A percentile compares a stretch with the other conserved stretches of the same genome.
phyloP scores from a whole-genome alignment of 2,888 invertebrate genomes.

The Ichneumoninae sp. region DNA sequence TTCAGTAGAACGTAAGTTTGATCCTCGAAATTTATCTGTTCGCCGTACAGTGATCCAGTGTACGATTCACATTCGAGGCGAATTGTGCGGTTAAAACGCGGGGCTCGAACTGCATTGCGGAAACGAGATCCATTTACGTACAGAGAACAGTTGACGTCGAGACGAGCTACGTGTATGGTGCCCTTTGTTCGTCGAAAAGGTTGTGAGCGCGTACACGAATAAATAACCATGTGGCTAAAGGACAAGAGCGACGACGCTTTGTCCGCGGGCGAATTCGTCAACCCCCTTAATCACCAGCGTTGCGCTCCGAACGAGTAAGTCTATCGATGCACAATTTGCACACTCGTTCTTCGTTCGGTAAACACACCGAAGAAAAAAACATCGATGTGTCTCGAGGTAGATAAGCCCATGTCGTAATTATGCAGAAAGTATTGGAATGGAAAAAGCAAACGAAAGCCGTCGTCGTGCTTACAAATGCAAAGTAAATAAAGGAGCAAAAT shows the following conservation, averaged over 20 bases:
- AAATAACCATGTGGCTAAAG: slow-evolving; percentile 75
- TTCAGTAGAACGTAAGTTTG: background rate
- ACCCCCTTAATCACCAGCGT: slow-evolving; percentile 69
- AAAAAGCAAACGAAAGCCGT: background rate
- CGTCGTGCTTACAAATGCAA: background rate
- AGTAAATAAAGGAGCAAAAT: background rate
- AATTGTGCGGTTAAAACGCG: slow-evolving; percentile 1
- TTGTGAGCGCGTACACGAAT: background rate
- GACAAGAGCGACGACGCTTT: slow-evolving; percentile 70
- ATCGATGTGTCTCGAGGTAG: too few species aligned
- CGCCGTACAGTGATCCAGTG: slow-evolving; percentile 14
- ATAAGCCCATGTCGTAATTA: background rate
- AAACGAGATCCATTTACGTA: slow-evolving; percentile 21
- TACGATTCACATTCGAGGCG: slow-evolving; percentile 2
- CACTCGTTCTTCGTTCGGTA: background rate
- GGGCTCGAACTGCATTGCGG: slow-evolving; percentile 30
- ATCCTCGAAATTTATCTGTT: slow-evolving; percentile 13
- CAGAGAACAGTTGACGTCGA: slow-evolving; percentile 12
- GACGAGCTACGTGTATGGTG: slow-evolving; percentile 11
- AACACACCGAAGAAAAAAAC: background rate
- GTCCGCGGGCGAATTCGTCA: slow-evolving; percentile 70
- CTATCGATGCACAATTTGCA: background rate
- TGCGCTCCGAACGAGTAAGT: slow-evolving; percentile 79
- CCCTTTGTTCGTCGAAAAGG: slow-evolving; percentile 24
- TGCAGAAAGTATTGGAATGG: background rate